These are phyloP conservation scores for Alosa alosa DNA, from an alignment of 2,113 vertebrate genomes.

Conservation along the genomic window DNA sequence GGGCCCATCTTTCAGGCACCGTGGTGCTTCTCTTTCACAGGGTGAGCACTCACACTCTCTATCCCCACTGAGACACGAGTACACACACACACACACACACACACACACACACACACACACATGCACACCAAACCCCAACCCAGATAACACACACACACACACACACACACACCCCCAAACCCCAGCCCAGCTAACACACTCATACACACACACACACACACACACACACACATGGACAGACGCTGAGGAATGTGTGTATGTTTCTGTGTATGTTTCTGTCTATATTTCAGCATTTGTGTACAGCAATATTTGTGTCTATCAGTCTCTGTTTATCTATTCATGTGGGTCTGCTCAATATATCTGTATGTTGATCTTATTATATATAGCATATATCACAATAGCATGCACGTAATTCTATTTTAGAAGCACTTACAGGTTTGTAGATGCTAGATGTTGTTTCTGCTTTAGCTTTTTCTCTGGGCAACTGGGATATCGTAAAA, in stretches of 20 bases:
- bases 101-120: neutral
- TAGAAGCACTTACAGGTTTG: too few relatives aligned
- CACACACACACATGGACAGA: neutral
- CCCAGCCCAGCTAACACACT: too few relatives aligned
- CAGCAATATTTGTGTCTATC: neutral
- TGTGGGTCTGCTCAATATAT: neutral
- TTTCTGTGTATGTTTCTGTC: neutral
- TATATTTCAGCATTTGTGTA: neutral
- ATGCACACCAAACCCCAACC: neutral
- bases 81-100: slow-evolving; percentile 16
- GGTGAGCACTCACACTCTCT: neutral
- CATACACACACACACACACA: neutral
- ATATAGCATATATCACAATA: neutral
- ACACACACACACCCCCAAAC: neutral
- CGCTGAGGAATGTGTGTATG: neutral
- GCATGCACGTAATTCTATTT: too few relatives aligned
- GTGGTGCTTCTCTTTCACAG: slow-evolving; percentile 11
- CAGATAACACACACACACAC: neutral
- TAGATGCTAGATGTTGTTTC: too few relatives aligned
- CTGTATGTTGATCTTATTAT: neutral
- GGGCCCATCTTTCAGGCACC: slow-evolving; percentile 39
- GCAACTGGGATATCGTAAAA: too few relatives aligned
- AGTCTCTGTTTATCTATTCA: neutral
- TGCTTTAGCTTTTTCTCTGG: too few relatives aligned
- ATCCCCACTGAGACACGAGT: neutral